Base-by-base conservation (phyloP, 2,113 vertebrate species). In the Actinemys pallida region DNA sequence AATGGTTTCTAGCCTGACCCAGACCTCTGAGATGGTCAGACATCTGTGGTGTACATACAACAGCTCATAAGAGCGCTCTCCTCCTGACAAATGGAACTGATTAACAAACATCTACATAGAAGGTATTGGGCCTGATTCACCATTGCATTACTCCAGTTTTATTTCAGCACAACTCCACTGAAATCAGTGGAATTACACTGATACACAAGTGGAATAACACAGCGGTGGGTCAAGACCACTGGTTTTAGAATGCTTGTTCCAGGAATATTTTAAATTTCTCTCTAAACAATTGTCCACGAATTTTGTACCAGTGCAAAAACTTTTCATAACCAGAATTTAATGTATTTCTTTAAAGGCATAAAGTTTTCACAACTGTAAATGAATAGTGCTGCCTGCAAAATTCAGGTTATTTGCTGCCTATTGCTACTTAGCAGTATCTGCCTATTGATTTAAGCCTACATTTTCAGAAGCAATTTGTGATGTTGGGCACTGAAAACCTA, bases 121-220 rank as follows among this genome's bases (percentile, higher is more conserved):
- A 47, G 16, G 19, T 78, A 47, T 47, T 20, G 85, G 65, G 54
- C 83, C 81, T 10, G 31, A 83, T 59, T 91, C 24, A 87, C 82
- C 86, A 91, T 49, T 87, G 84, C 75, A 78, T 81, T 92, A 75
- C 92, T 96, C 94, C 79, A 65, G 81, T 76, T 90, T 94, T 92
- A 69, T 82, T 95, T n/a, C 27, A 75, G 56, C 86, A 53, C 76
- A 76, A 83, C 76, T 88, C 2, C 50, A 52, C 57, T 75, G 50
- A 82, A 79, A 91, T 35, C 7, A 91, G 50, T n/a, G 24, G 16
- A 90, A 83, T 93, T 78, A 62, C 81, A 92, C 17, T 19, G 31
- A 2, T 82, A 25, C 11, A 47, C 39, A 47, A 78, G 11, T 78
- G 42, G 42, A 78, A 78, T 14, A 47, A 78, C 42, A 76, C 39